A percentile compares a stretch with the other conserved stretches of the same genome.
phyloP scores from a whole-genome alignment of 1,140 invertebrate genomes.

The Neodiprion pinetum region DNA sequence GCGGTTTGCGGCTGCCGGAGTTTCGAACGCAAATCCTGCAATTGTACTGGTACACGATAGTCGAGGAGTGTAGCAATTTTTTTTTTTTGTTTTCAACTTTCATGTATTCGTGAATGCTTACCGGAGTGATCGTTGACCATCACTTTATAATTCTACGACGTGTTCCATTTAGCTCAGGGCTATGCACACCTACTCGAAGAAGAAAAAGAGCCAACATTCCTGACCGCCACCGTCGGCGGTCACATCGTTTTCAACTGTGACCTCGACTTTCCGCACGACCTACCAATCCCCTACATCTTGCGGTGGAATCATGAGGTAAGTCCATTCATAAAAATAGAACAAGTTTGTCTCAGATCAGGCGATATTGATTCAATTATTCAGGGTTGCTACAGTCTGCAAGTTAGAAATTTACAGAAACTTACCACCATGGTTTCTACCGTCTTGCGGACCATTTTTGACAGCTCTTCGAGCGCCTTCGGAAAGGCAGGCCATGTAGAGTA shows the following conservation, averaged over 20 bases:
- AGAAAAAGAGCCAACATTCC: constrained; percentile 68
- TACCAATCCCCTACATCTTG: constrained; percentile 86
- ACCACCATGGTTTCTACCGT: too few relatives aligned
- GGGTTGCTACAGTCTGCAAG: too few relatives aligned
- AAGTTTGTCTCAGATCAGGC: neutral
- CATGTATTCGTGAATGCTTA: neutral
- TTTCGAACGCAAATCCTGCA: too few relatives aligned
- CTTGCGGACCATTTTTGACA: too few relatives aligned
- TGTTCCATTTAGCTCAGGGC: constrained; percentile 45
- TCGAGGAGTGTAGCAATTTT: constrained; percentile 8
- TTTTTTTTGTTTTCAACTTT: too few relatives aligned
- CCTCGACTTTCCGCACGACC: constrained; percentile 87
- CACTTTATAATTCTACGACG: constrained; percentile 35
- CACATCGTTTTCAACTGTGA: constrained; percentile 89
- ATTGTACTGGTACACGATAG: too few relatives aligned
- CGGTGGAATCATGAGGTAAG: constrained; percentile 92
- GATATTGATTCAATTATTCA: neutral
- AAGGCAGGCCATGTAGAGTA: too few relatives aligned
- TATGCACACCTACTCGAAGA: constrained; percentile 60
- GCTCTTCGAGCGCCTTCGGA: too few relatives aligned
- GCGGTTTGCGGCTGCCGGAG: too few relatives aligned
- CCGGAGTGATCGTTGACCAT: neutral
- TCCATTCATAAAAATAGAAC: constrained; percentile 27
- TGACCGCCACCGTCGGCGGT: constrained; percentile 84
- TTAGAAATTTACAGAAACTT: too few relatives aligned